These are phyloP conservation scores for Holothuria scabra DNA, from an alignment of 53 echinoderm and acorn worm genomes.

Conservation along the genomic window DNA sequence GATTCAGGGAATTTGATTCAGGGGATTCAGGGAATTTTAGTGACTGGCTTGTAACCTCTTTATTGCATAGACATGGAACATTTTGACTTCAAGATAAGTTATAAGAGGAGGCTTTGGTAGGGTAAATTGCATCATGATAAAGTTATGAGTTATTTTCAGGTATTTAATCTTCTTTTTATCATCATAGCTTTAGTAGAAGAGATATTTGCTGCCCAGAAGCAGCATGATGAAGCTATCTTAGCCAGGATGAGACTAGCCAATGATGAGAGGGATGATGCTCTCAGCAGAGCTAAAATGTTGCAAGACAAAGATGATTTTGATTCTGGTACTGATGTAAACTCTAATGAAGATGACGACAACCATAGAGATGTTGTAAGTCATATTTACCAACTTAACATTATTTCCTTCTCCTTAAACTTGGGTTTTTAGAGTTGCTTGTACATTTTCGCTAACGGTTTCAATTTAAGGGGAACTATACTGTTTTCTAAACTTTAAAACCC, in stretches of 20 bases:
- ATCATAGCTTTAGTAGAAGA: constrained; percentile 86
- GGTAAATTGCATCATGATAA: background rate
- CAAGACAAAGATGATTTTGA: constrained; percentile 86
- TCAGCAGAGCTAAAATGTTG: constrained; percentile 67
- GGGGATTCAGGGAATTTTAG: no score
- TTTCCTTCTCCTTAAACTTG: no score
- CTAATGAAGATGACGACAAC: constrained; percentile 65
- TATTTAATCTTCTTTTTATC: background rate
- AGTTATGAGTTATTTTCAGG: background rate
- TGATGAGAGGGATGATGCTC: constrained; percentile 93
- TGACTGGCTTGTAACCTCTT: no score
- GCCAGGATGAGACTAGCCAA: constrained; percentile 77
- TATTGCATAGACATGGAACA: no score
- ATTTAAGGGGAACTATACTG: no score
- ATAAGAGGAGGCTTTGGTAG: no score
- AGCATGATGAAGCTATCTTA: constrained; percentile 90
- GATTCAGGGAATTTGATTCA: no score
- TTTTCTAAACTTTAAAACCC: no score
- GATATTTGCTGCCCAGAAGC: constrained; percentile 90
- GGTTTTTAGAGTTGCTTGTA: no score
- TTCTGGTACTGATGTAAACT: constrained; percentile 90
- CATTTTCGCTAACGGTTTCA: no score
- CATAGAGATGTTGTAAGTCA: constrained; percentile 50
- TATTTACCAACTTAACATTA: no score
- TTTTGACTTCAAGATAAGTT: no score